Percentiles rank a stretch among this genome's conserved stretches.
Evolutionary conservation across 1,140 invertebrate genomes (phyloP).

Genomic region (Tyrophagus putrescentiae): DNA sequence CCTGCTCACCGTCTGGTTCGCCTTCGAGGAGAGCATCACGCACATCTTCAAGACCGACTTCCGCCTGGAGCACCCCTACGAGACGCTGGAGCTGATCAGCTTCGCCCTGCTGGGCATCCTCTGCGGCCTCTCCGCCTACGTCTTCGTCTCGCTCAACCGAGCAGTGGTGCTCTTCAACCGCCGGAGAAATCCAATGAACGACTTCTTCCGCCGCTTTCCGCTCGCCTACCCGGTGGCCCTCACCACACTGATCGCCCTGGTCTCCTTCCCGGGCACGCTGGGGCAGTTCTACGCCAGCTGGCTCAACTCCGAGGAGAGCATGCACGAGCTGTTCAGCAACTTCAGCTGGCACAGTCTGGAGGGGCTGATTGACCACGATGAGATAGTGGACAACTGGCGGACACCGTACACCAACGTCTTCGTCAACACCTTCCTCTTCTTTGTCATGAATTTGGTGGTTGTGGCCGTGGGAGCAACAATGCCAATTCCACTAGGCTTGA

Average conservation of each 20-base stretch:
- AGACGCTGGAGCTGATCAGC: slow-evolving; percentile 88
- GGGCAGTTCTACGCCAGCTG: slow-evolving; percentile 24
- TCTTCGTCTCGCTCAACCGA: slow-evolving; percentile 82
- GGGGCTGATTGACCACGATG: slow-evolving; percentile 63
- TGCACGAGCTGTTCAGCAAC: slow-evolving; percentile 64
- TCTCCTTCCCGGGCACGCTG: slow-evolving; percentile 24
- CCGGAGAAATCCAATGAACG: slow-evolving; percentile 75
- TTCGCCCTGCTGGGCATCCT: slow-evolving; percentile 81
- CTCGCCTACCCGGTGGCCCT: slow-evolving; percentile 24
- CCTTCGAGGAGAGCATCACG: slow-evolving; percentile 84
- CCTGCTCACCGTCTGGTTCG: slow-evolving; percentile 82
- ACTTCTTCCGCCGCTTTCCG: slow-evolving; percentile 76
- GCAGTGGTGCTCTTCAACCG: slow-evolving; percentile 89
- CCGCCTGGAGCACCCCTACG: slow-evolving; percentile 89
- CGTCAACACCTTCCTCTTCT: slow-evolving; percentile 65
- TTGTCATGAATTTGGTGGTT: slow-evolving; percentile 52
- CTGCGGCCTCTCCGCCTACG: slow-evolving; percentile 70
- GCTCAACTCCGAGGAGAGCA: slow-evolving; percentile 3
- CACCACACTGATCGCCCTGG: slow-evolving; percentile 20
- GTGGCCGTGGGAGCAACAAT: slow-evolving; percentile 75
- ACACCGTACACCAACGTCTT: slow-evolving; percentile 68
- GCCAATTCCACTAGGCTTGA: slow-evolving; percentile 45
- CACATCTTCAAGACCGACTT: slow-evolving; percentile 87
- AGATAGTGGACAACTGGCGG: slow-evolving; percentile 71
- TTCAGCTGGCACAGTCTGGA: slow-evolving; percentile 75